Evolutionary conservation across 2,888 invertebrate genomes (phyloP), one percentile per base, ranked within the genome.

Genomic region (Cyclophora albipunctata): DNA sequence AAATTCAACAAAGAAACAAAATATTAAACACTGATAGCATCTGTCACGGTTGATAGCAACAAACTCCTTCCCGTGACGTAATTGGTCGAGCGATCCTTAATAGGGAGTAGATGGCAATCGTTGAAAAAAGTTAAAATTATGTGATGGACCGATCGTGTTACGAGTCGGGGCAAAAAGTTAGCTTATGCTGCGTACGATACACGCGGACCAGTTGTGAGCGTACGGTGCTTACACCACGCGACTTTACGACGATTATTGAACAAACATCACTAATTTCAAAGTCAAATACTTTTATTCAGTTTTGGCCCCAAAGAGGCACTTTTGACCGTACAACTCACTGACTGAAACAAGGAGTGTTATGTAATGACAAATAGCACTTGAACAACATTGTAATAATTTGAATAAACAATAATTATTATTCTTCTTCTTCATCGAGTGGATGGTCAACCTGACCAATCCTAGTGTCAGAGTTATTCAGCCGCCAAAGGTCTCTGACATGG

Each of bases 61-160:
- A 59, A 66, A 63, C 4, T 37, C 37, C 37, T 37, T 58, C 55
- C 52, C 55, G 52, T 59, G 60, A 67, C 67, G 75, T 75, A 79
- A 77, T 77, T 70, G 64, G 67, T 66, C 72, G 66, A 67, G 66
- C 62, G 59, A 45, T 51, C 56, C 80, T 78, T 75, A 80, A 78
- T 81, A 84, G 77, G 84, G 77, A 62, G 65, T 62, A 63, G 60
- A 43, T 57, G 62, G 69, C 64, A 62, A 53, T 53, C 49, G 52
- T 58, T 58, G 58, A 55, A 77, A 81, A 84, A 84, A 86, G 69
- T 64, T 69, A 71, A 80, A 85, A 79, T 84, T 85, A 85, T 80
- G 84, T 81, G 84, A 81, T 77, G 81, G 78, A 59, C 71, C 74
- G 85, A 83, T 83, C 84, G 85, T 81, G 85, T 84, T 84, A 81